These are phyloP conservation scores for Patella depressa DNA, from an alignment of 2,888 invertebrate species.

Conservation along the genomic window DNA sequence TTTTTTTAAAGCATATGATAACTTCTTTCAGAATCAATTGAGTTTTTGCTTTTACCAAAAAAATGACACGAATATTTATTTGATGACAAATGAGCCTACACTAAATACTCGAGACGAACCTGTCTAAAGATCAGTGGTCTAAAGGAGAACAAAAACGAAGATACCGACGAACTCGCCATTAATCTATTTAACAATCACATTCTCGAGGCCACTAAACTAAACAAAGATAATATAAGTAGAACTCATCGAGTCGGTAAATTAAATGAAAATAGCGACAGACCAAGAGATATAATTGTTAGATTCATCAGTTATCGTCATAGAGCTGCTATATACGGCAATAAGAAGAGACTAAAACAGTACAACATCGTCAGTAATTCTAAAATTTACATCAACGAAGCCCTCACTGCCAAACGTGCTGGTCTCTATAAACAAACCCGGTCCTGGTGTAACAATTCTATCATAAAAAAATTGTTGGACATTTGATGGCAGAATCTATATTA, in stretches of 20 bases:
- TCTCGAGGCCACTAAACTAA: not conserved
- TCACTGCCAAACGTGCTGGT: not conserved
- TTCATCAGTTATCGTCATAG: slow-evolving; percentile 6
- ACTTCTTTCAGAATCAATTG: too few species aligned
- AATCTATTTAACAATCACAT: not conserved
- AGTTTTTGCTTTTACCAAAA: too few species aligned
- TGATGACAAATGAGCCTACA: too few species aligned
- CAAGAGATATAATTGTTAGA: slow-evolving; percentile 4
- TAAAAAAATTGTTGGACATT: not conserved
- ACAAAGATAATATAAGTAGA: not conserved
- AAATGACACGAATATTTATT: too few species aligned
- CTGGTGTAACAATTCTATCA: not conserved
- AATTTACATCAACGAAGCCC: not conserved
- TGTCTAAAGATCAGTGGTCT: not conserved
- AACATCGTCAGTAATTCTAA: not conserved
- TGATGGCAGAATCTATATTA: not conserved
- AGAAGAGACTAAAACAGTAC: not conserved
- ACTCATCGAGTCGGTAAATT: not conserved
- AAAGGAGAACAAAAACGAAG: not conserved
- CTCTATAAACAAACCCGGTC: not conserved
- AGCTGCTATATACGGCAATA: not conserved
- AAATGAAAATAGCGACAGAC: not conserved
- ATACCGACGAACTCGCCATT: not conserved
- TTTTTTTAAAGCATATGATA: too few species aligned
- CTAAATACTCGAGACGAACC: not conserved